Base-by-base conservation (phyloP, 2,888 invertebrate species). In the Melangyna quadrimaculata region DNA sequence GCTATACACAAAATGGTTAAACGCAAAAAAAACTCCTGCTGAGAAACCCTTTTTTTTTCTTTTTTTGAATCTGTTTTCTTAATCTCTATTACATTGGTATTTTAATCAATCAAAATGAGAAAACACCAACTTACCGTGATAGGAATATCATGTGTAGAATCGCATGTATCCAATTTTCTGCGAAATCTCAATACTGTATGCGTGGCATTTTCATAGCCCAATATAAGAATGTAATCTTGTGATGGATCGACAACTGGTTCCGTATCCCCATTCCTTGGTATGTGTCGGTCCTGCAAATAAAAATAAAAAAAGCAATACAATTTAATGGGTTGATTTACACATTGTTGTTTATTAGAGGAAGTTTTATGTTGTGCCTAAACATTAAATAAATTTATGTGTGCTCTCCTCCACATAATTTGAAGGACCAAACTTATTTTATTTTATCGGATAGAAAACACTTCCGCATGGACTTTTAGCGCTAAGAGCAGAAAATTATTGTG, bases 131-230 rank as follows among this genome's bases (percentile, higher is more conserved):
- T 95, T 92, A 95, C 95, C 90, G 95, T 95, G 91, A 95, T 94
- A 90, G 93, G 93, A 88, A 95, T 94, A 91, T 95, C 95, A 90
- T 95, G 93, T 88, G 94, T 94, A 88, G 94, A 94, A 92, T 97
- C 97, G 91, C 97, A 97, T 78, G 97, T 97, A 91, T 97, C 95
- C 91, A 97, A 94, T 89, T 95, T 94, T 88, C 97, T 94, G 87
- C 95, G 94, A 91, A 97, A 97, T 90, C 96, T 94, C 24, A 97
- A 93, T 0, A 96, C 96, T 4, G 97, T 97, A 92, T 97, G 97
- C 12, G 97, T 97, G 89, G 94, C 94, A 91, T 97, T 97, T 93
- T 97, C 96, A 90, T 95, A 96, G 22, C 96, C 97, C 67, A 95
- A 94, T 90, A 97, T 94, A 88, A 97, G 94, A 91, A 96, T 95